Percentiles rank a stretch among this genome's conserved stretches.
phyloP scores from a whole-genome alignment of 2,797 vertebrate species.

The Fratercula arctica region DNA sequence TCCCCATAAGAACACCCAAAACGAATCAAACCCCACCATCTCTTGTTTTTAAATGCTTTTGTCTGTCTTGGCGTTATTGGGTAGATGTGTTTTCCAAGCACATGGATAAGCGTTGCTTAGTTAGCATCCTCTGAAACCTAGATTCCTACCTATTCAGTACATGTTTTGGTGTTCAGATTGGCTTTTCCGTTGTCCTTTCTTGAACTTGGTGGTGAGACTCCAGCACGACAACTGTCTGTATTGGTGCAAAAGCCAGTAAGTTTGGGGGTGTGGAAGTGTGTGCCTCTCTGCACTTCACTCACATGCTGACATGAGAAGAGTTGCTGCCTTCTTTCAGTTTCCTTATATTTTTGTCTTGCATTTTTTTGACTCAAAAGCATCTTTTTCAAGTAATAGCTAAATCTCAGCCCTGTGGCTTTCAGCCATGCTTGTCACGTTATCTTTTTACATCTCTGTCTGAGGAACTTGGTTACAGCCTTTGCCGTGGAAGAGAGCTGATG shows the following conservation, averaged over 20 bases:
- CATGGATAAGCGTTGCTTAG: accelerated
- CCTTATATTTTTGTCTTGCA: background rate
- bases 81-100: background rate
- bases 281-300: background rate
- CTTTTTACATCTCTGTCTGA: background rate
- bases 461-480: background rate
- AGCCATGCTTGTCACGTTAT: accelerated
- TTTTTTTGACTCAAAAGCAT: background rate
- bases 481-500: accelerated
- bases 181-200: background rate
- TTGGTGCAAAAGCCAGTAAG: no score
- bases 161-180: background rate
- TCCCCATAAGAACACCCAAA: no score
- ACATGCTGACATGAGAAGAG: accelerated
- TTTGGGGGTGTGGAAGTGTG: accelerated
- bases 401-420: background rate
- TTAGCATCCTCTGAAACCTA: background rate
- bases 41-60: background rate
- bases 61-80: background rate
- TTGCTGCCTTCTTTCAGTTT: background rate
- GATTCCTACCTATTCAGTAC: background rate
- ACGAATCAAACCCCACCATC: background rate
- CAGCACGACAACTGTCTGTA: background rate
- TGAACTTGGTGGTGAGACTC: background rate
- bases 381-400: background rate